Conservation (phyloP, 2,113 vertebrate genomes). For the Hylia prasina region DNA sequence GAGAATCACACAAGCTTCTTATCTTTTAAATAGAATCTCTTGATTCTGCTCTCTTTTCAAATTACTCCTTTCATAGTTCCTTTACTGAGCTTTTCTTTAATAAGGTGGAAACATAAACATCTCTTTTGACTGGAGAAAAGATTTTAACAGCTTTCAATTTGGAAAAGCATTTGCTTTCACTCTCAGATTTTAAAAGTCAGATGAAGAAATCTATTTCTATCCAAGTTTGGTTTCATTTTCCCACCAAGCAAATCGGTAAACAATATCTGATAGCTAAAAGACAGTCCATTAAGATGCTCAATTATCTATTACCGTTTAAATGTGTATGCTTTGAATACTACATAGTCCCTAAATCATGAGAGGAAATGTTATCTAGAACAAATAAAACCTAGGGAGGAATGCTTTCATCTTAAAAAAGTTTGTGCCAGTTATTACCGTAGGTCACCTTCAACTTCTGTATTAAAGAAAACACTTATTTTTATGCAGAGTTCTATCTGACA, state of each 20-base stretch:
- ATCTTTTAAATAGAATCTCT: neutral
- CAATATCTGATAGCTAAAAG: neutral
- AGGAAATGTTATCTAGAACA: slow-evolving; percentile 21
- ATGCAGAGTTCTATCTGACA: slow-evolving; percentile 67
- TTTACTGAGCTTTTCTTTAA: neutral
- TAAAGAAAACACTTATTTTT: slow-evolving; percentile 66
- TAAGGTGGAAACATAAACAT: neutral
- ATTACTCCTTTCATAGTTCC: neutral
- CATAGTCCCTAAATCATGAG: neutral
- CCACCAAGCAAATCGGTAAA: neutral
- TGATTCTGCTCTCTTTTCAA: neutral
- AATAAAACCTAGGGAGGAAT: slow-evolving; percentile 27
- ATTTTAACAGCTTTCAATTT: neutral
- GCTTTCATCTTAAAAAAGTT: slow-evolving; percentile 34
- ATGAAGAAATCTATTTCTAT: neutral
- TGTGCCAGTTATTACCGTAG: slow-evolving; percentile 50
- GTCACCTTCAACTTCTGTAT: slow-evolving; percentile 70
- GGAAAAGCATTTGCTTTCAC: neutral
- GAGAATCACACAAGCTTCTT: neutral
- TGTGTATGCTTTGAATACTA: neutral
- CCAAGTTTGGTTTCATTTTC: neutral
- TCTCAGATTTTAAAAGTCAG: neutral
- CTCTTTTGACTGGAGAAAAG: neutral
- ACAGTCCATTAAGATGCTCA: neutral
- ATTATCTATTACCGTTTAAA: slow-evolving; percentile 10